Percentiles rank a stretch among this genome's conserved stretches.
phyloP scores from a whole-genome alignment of 2,113 vertebrate species.

The Lampris megalopsis region DNA sequence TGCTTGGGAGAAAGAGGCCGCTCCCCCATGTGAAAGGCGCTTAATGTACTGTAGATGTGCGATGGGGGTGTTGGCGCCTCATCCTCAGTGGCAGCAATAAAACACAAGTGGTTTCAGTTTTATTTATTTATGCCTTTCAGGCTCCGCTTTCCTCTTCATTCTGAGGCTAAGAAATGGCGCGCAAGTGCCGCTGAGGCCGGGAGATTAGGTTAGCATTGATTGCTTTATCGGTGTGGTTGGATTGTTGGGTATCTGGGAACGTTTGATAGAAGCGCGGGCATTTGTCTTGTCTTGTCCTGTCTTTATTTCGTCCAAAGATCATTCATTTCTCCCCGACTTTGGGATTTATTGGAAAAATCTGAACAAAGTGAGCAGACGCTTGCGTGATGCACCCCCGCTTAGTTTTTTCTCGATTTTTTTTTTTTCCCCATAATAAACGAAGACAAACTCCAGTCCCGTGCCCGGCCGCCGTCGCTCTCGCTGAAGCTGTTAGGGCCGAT shows the following conservation, averaged over 20 bases:
- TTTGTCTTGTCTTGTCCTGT: constrained; percentile 78
- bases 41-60: constrained; percentile 55
- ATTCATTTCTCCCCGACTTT: constrained; percentile 68
- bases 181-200: constrained; percentile 70
- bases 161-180: constrained; percentile 71
- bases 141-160: constrained; percentile 78
- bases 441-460: constrained; percentile 37
- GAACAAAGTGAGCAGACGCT: constrained; percentile 23
- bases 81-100: constrained; percentile 60
- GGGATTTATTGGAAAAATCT: constrained; percentile 69
- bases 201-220: constrained; percentile 81
- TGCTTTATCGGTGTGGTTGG: constrained; percentile 78
- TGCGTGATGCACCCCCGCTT: constrained; percentile 16
- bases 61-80: constrained; percentile 34
- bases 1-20: constrained; percentile 32
- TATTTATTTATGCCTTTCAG: constrained; percentile 79
- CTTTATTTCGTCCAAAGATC: constrained; percentile 64
- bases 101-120: constrained; percentile 72
- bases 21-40: constrained; percentile 44
- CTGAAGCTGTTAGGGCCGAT: constrained; percentile 45
- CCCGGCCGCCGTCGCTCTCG: constrained; percentile 50
- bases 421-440: constrained; percentile 29
- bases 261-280: constrained; percentile 74
- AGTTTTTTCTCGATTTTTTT: not conserved
- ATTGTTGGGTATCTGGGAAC: constrained; percentile 74